Percentiles rank a stretch among this genome's conserved stretches.
Evolutionary conservation across 1,140 invertebrate species (phyloP).

Genomic region (Liolophura sinensis): DNA sequence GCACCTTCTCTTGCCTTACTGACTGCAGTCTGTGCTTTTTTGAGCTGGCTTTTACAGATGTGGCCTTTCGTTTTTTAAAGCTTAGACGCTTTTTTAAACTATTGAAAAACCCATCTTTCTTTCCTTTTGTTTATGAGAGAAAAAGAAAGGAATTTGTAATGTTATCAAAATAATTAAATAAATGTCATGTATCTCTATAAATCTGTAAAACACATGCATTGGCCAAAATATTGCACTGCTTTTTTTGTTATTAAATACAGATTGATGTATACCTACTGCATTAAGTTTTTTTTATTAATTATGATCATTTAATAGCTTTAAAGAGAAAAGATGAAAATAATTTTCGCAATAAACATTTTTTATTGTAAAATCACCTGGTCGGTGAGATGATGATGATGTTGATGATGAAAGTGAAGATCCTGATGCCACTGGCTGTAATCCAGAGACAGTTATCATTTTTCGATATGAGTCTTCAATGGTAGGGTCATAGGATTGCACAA

Average conservation of each 20-base stretch:
- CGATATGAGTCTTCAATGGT: slow-evolving; percentile 55
- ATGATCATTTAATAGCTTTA: neutral
- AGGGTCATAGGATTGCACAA: slow-evolving; percentile 53
- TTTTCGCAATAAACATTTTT: no score
- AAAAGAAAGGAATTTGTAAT: neutral
- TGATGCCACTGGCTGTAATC: slow-evolving; percentile 14
- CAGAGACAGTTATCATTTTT: slow-evolving; percentile 35
- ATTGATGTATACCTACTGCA: no score
- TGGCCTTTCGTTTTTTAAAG: no score
- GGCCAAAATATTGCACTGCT: no score
- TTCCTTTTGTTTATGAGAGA: neutral
- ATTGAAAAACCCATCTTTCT: neutral
- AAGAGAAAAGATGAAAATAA: neutral
- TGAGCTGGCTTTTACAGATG: no score
- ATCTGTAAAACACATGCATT: no score
- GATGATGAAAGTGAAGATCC: neutral
- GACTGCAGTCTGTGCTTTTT: no score
- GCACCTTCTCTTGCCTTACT: neutral
- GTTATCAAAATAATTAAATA: no score
- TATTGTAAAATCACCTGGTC: neutral
- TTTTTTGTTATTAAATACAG: no score
- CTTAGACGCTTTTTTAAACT: no score
- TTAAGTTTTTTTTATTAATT: no score
- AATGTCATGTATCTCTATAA: no score
- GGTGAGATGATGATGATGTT: neutral